Evolutionary conservation across 2,113 vertebrate genomes (phyloP).

Genomic region (Campylomormyrus tamandua): DNA sequence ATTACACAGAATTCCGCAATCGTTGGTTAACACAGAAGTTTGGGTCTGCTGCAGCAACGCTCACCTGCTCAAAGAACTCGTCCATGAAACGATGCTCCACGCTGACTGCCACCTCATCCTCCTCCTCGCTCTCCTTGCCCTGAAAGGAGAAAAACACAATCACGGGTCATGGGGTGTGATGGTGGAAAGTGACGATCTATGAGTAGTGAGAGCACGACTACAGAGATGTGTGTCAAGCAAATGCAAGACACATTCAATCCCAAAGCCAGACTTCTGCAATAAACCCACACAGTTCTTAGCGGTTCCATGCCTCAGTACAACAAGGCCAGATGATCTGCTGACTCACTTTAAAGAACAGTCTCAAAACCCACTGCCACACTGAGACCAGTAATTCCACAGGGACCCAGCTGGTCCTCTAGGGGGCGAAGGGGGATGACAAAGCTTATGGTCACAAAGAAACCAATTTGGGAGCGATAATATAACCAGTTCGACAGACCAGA

Average conservation of each 20-base stretch:
- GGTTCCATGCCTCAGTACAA: background rate
- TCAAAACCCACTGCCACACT: background rate
- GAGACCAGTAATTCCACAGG: background rate
- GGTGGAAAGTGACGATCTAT: background rate
- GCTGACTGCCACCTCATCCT: conserved; percentile 77
- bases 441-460: background rate
- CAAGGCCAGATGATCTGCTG: background rate
- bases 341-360: background rate
- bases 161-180: background rate
- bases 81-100: conserved; percentile 89
- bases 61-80: conserved; percentile 89
- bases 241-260: background rate
- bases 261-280: background rate
- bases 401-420: background rate
- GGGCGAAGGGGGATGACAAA: background rate
- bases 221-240: background rate
- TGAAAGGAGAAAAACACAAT: conserved; percentile 39
- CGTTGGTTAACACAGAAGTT: background rate
- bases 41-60: background rate
- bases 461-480: background rate
- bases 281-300: background rate
- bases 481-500: background rate
- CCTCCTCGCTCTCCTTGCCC: conserved; percentile 77
- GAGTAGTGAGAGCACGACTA: background rate
- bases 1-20: background rate